Evolutionary conservation across 2,888 invertebrate species (phyloP).

Genomic region (Drosophila siamana): DNA sequence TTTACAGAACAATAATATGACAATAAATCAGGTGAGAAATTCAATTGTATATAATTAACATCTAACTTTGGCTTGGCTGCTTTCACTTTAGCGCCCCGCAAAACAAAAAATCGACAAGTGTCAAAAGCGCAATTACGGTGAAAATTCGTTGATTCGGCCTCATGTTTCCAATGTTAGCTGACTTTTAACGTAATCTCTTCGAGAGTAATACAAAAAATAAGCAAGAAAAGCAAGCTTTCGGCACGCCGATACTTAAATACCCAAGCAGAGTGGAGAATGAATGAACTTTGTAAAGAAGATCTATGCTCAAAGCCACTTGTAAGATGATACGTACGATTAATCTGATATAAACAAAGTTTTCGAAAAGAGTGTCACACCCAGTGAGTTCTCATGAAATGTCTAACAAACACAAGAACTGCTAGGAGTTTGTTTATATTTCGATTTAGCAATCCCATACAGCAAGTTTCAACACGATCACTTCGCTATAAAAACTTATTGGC

Average conservation of each 20-base stretch:
- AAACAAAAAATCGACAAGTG: background rate
- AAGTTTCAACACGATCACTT: background rate
- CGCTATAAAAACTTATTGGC: background rate
- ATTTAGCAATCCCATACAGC: background rate
- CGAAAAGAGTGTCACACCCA: too few relatives aligned
- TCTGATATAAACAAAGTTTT: too few relatives aligned
- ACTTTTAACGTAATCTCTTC: background rate
- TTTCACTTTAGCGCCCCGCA: constrained; percentile 4
- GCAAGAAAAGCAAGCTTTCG: background rate
- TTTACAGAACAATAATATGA: constrained; percentile 77
- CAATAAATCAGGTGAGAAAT: constrained; percentile 71
- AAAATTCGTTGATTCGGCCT: constrained; percentile 2
- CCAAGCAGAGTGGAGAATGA: background rate
- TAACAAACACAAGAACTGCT: too few relatives aligned
- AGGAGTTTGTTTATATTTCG: too few relatives aligned
- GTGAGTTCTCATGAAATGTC: too few relatives aligned
- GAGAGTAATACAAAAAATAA: background rate
- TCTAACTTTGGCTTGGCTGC: constrained; percentile 6
- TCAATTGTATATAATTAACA: background rate
- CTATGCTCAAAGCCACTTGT: too few relatives aligned
- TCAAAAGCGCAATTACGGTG: background rate
- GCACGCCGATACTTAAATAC: background rate
- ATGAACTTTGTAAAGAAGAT: too few relatives aligned
- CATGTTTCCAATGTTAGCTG: constrained; percentile 2
- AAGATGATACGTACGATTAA: too few relatives aligned